These are phyloP conservation scores for Syngnathus acus DNA, from an alignment of 2,797 vertebrate species.

Conservation along the genomic window DNA sequence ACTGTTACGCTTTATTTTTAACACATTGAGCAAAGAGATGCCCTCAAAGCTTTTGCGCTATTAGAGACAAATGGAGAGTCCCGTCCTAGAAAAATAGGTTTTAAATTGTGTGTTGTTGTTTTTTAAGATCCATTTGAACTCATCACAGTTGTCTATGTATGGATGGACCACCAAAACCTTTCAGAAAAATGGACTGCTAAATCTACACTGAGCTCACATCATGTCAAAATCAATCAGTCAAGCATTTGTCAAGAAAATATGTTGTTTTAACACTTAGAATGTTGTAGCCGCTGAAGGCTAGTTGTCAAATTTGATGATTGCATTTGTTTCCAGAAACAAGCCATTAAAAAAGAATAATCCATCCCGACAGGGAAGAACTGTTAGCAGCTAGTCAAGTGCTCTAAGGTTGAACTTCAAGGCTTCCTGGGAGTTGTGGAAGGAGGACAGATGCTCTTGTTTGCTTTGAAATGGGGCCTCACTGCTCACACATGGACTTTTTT, in stretches of 20 bases:
- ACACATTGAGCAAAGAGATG: not conserved
- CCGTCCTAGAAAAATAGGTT: constrained; percentile 17
- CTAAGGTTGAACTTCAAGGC: constrained; percentile 34
- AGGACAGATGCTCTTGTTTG: constrained; percentile 42
- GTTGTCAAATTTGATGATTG: not conserved
- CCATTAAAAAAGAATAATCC: not conserved
- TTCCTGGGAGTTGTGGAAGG: constrained; percentile 27
- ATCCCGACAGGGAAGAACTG: not conserved
- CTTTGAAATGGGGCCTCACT: constrained; percentile 28
- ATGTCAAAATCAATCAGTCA: no score
- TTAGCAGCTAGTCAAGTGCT: not conserved
- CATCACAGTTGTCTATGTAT: no score
- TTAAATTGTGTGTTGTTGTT: constrained; percentile 27
- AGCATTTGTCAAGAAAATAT: no score
- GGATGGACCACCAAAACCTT: no score
- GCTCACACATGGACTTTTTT: constrained; percentile 36
- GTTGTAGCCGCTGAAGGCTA: not conserved
- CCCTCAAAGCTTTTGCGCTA: not conserved
- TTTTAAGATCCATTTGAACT: constrained; percentile 23
- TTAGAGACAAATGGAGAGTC: constrained; percentile 25
- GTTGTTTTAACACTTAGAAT: no score
- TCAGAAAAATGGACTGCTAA: no score
- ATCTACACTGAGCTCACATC: no score
- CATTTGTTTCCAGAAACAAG: not conserved
- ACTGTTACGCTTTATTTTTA: constrained; percentile 18